Evolutionary conservation across 64 coral and sea anemone genomes (phyloP), one percentile per base, ranked within the genome.

Genomic region (Stichodactyla helianthus): DNA sequence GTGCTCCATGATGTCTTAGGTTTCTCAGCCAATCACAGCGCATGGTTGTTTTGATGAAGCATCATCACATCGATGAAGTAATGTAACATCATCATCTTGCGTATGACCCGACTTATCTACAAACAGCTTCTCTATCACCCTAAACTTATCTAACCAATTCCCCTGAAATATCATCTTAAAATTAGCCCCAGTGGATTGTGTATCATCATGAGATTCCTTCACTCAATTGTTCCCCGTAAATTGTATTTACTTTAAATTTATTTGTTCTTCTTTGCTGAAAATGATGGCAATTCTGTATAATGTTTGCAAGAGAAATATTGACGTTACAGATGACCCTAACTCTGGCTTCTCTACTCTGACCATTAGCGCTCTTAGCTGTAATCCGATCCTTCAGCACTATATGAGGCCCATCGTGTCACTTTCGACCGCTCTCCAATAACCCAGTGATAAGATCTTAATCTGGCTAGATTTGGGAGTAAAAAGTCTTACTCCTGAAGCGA

Each of bases 281-380:
- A 74, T 74, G 26, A 31, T 28, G 25, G 68, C 11, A 74, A 23
- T 74, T 74, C 68, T 74, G 68, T 23, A 14, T 74, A 74, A 74
- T 74, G 68, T 74, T 74, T 74, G 68, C 68, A 26, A 31, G 68
- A 31, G 25, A 74, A 74, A 74, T 74, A 74, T 74, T 74, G 68
- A 74, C 68, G 68, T 74, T 74, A 74, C 68, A 74, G 25, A 74
- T 74, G 68, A 26, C 68, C 68, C 68, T 74, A 23, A 26, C 68
- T 23, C 68, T 74, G 68, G 68, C 68, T 26, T 27, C 68, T 20
- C 68, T 74, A 74, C 62, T 65, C 62, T 65, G 20, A n/a, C 68
- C 68, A 74, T 74, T 74, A 74, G 68, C n/a, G 23, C 68, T 74
- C 68, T 74, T 14, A 74, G 20, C 12, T 11, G 68, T 74, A 74